A percentile compares a stretch with the other conserved stretches of the same genome.
These are phyloP conservation scores for Barypeithes pellucidus DNA, from an alignment of 2,888 invertebrate species.

Conservation along the genomic window DNA sequence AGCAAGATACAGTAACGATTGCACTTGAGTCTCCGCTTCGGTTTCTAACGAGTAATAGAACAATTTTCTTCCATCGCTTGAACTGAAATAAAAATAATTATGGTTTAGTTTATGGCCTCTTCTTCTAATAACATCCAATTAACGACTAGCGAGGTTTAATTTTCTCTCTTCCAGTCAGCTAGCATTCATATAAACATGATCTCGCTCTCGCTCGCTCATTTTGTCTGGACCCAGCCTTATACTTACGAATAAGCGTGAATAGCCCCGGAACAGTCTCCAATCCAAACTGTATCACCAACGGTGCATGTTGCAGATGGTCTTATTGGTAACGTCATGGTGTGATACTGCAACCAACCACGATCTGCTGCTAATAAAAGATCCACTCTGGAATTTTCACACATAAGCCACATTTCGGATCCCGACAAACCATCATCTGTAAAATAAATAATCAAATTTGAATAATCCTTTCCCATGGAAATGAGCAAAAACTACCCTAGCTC, in stretches of 20 bases:
- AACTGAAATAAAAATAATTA: slow-evolving; percentile 65
- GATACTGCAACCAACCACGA: slow-evolving; percentile 78
- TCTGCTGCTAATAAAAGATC: slow-evolving; percentile 75
- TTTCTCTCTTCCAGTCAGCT: too few species aligned
- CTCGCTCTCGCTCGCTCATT: too few species aligned
- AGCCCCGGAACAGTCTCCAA: slow-evolving; percentile 90
- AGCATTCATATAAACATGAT: too few species aligned
- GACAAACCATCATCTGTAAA: slow-evolving; percentile 72
- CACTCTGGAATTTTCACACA: slow-evolving; percentile 78
- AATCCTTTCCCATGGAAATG: too few species aligned
- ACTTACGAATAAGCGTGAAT: slow-evolving; percentile 85
- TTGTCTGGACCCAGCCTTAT: too few species aligned
- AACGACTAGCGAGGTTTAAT: too few species aligned
- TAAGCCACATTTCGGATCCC: slow-evolving; percentile 84
- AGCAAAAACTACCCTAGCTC: too few species aligned
- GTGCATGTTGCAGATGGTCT: slow-evolving; percentile 82
- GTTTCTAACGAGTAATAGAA: slow-evolving; percentile 81
- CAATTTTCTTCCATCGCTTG: slow-evolving; percentile 74
- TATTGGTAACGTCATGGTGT: slow-evolving; percentile 74
- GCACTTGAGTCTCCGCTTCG: slow-evolving; percentile 78
- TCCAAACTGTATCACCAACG: slow-evolving; percentile 87
- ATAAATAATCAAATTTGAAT: too few species aligned
- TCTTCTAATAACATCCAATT: too few species aligned
- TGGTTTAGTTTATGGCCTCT: too few species aligned
- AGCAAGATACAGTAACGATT: slow-evolving; percentile 79